phyloP scores from a whole-genome alignment of 2,113 vertebrate species.

The Rhinopithecus roxellana region DNA sequence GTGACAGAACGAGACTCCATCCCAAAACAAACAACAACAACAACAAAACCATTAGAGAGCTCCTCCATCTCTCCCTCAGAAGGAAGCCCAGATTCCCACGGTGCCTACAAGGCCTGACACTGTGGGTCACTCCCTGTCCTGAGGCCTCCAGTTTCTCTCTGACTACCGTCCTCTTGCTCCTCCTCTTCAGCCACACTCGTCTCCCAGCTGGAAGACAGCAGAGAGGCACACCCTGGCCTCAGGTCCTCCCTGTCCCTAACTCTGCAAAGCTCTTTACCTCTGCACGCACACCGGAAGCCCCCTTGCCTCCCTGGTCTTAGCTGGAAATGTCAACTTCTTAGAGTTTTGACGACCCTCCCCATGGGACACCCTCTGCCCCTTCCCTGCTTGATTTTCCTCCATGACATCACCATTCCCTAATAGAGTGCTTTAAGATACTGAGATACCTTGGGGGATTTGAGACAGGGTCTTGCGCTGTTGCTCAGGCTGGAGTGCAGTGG shows the following conservation, averaged over 20 bases:
- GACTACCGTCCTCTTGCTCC: neutral
- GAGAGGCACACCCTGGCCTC: neutral
- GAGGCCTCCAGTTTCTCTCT: neutral
- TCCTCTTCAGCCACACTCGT: neutral
- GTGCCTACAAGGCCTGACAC: too few species aligned
- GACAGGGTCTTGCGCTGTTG: too few species aligned
- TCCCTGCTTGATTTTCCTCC: neutral
- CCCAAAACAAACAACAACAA: neutral
- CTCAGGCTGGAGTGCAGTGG: too few species aligned
- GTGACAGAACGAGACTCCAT: too few species aligned
- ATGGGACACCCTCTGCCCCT: neutral
- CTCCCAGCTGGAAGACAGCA: neutral
- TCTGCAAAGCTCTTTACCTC: neutral
- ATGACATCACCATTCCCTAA: neutral
- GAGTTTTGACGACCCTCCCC: neutral
- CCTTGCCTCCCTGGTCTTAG: too few species aligned
- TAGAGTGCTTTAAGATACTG: neutral
- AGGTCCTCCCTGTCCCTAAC: neutral
- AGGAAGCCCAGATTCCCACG: neutral
- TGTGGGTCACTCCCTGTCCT: neutral
- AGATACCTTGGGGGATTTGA: neutral
- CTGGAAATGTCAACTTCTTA: neutral
- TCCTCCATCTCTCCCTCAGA: neutral
- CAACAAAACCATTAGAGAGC: neutral
- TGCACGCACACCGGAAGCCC: neutral